These are phyloP conservation scores for Oophaga sylvatica DNA, from an alignment of 2,797 vertebrate genomes.

Conservation along the genomic window DNA sequence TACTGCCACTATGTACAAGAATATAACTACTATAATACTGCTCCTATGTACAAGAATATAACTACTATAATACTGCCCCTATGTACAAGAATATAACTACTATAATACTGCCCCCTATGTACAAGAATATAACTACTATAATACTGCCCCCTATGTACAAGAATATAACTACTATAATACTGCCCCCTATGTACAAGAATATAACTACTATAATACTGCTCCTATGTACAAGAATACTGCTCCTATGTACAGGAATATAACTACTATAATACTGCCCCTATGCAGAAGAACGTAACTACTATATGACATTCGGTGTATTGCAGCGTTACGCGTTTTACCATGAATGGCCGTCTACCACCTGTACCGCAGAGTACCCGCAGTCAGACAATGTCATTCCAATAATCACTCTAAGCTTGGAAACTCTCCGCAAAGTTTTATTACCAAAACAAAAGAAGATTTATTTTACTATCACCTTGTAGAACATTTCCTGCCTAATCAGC, in stretches of 20 bases:
- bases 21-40: too few relatives aligned
- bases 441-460: slow-evolving; percentile 18
- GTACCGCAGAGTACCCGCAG: background rate
- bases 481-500: slow-evolving; percentile 16
- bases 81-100: too few relatives aligned
- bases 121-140: too few relatives aligned
- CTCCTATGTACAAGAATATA: background rate
- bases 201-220: too few relatives aligned
- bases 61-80: too few relatives aligned
- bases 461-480: slow-evolving; percentile 14
- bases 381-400: background rate
- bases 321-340: background rate
- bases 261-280: slow-evolving; percentile 1
- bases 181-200: too few relatives aligned
- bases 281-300: background rate
- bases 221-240: too few relatives aligned
- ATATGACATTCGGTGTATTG: background rate
- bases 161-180: background rate
- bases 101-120: too few relatives aligned
- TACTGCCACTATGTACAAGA: too few relatives aligned
- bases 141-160: too few relatives aligned
- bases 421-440: slow-evolving; percentile 11
- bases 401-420: background rate
- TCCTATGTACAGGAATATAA: background rate
- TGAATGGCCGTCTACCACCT: background rate